These are phyloP conservation scores for Sarcophaga peregrina DNA, from an alignment of 1,140 invertebrate species.

Conservation along the genomic window DNA sequence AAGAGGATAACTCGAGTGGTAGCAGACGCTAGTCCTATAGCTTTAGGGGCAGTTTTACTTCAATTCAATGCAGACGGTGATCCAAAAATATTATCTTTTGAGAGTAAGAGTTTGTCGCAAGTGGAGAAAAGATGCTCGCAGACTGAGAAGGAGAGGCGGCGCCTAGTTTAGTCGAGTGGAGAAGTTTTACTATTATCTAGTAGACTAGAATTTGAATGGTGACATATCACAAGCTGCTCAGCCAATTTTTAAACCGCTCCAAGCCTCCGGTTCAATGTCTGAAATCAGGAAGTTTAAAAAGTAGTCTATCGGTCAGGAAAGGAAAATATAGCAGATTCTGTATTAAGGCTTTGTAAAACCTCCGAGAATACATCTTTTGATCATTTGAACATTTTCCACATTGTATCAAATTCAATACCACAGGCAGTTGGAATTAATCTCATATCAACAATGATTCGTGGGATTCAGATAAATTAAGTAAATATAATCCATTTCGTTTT, in stretches of 20 bases:
- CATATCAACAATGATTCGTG: too few species aligned
- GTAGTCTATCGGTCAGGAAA: slow-evolving; percentile 34
- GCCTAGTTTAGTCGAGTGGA: slow-evolving; percentile 56
- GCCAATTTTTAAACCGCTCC: slow-evolving; percentile 43
- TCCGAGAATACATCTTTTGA: not conserved
- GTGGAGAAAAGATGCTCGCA: slow-evolving; percentile 64
- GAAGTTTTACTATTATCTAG: slow-evolving; percentile 53
- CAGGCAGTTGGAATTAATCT: too few species aligned
- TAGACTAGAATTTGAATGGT: slow-evolving; percentile 52
- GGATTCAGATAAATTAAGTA: too few species aligned
- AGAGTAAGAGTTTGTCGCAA: slow-evolving; percentile 51
- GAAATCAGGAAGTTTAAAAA: not conserved
- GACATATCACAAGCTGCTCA: slow-evolving; percentile 55
- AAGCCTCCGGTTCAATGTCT: too few species aligned
- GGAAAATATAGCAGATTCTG: slow-evolving; percentile 29
- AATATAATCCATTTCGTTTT: too few species aligned
- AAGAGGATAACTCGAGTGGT: slow-evolving; percentile 56
- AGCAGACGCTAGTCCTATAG: slow-evolving; percentile 66
- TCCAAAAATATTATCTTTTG: slow-evolving; percentile 17
- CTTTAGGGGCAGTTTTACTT: slow-evolving; percentile 51
- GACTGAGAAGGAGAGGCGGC: slow-evolving; percentile 62
- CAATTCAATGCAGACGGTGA: slow-evolving; percentile 48
- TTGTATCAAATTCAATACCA: not conserved
- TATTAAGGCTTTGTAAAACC: not conserved
- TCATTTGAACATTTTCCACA: not conserved